phyloP scores from a whole-genome alignment of 1,140 invertebrate genomes.

The fruit fly (Drosophila melanogaster) region DNA sequence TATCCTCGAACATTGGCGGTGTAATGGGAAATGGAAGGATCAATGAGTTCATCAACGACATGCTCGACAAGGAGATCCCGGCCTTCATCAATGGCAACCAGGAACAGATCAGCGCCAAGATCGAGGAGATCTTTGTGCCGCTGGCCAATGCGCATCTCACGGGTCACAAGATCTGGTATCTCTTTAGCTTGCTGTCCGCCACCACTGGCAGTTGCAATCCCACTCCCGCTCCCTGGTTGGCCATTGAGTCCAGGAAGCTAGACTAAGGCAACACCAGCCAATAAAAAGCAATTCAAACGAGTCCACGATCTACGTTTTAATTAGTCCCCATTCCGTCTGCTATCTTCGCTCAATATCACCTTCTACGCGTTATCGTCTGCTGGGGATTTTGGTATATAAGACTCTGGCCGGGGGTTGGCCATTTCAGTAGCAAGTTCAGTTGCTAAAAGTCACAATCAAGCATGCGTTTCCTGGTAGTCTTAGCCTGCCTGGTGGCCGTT shows the following conservation, averaged over 20 bases:
- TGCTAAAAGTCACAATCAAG: constrained; percentile 47
- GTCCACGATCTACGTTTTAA: constrained; percentile 52
- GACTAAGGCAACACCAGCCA: constrained; percentile 11
- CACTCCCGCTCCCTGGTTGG: constrained; percentile 74
- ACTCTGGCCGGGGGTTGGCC: constrained; percentile 11
- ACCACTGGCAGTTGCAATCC: constrained; percentile 49
- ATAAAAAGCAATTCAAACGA: constrained; percentile 56
- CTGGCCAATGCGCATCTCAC: constrained; percentile 56
- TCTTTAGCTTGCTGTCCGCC: constrained; percentile 45
- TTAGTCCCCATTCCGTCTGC: constrained; percentile 34
- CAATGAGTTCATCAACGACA: constrained; percentile 72
- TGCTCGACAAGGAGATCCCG: constrained; percentile 68
- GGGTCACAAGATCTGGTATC: constrained; percentile 78
- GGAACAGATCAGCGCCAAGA: constrained; percentile 59
- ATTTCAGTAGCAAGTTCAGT: constrained; percentile 57
- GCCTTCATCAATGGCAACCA: constrained; percentile 72
- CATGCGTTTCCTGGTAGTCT: constrained; percentile 78
- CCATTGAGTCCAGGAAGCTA: constrained; percentile 35
- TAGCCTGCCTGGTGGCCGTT: constrained; percentile 67
- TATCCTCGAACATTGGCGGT: constrained; percentile 73
- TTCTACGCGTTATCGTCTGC: constrained; percentile 12
- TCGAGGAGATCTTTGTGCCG: constrained; percentile 64
- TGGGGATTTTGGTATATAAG: constrained; percentile 59
- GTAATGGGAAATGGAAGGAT: constrained; percentile 72
- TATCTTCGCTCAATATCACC: constrained; percentile 40